Conservation (phyloP, 2,888 invertebrate species). For the Trissoscelio sp. region DNA sequence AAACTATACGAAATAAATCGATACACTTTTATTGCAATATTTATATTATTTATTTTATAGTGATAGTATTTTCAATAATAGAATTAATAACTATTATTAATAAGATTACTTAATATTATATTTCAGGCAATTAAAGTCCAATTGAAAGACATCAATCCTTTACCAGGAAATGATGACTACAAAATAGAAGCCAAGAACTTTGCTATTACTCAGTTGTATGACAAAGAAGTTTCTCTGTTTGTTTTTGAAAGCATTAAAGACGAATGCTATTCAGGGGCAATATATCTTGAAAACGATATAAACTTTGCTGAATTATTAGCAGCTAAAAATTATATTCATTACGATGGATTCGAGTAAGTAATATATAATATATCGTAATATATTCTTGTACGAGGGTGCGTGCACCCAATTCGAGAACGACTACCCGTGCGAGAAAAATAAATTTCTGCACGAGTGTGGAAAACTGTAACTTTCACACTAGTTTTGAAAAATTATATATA, state of each 20-base stretch:
- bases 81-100: no score
- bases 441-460: no score
- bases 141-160: slow-evolving; percentile 82
- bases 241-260: slow-evolving; percentile 72
- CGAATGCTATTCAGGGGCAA: slow-evolving; percentile 71
- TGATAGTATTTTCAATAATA: no score
- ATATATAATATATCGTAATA: no score
- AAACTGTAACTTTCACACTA: no score
- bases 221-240: slow-evolving; percentile 80
- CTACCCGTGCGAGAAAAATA: no score
- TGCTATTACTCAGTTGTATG: slow-evolving; percentile 79
- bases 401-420: no score
- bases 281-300: slow-evolving; percentile 77
- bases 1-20: no score
- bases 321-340: background rate
- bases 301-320: slow-evolving; percentile 84
- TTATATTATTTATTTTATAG: no score
- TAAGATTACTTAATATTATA: slow-evolving; percentile 2
- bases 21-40: no score
- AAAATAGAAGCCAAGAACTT: slow-evolving; percentile 77
- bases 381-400: no score
- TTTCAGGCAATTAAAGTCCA: slow-evolving; percentile 76
- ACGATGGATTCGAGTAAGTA: slow-evolving; percentile 25
- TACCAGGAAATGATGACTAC: slow-evolving; percentile 81
- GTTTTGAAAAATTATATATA: no score